A percentile compares a stretch with the other conserved stretches of the same genome.
phyloP scores from a whole-genome alignment of 2,113 vertebrate genomes.

The Mesocricetus auratus region DNA sequence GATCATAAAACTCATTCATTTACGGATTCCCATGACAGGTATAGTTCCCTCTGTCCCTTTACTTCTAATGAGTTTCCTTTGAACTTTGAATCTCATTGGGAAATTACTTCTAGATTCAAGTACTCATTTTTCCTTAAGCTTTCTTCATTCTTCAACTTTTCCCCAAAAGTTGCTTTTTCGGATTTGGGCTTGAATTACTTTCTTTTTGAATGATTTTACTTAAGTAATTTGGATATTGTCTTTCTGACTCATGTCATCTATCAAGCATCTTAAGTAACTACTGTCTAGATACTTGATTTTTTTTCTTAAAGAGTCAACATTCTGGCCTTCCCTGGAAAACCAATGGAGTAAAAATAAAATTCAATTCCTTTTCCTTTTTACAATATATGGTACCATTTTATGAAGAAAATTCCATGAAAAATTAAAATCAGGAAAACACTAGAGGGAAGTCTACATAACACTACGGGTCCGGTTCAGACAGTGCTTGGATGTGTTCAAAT shows the following conservation, averaged over 20 bases:
- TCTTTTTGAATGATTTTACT: neutral
- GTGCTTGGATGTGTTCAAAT: neutral
- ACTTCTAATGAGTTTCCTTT: neutral
- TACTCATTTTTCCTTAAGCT: neutral
- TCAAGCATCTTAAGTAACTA: neutral
- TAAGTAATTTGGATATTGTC: neutral
- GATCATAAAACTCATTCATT: neutral
- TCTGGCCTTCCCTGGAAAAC: neutral
- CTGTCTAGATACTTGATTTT: neutral
- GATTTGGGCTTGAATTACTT: neutral
- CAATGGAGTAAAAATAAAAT: neutral
- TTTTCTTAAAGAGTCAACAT: neutral
- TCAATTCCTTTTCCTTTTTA: neutral
- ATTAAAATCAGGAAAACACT: neutral
- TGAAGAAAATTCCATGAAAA: neutral
- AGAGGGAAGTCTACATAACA: neutral
- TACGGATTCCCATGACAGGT: neutral
- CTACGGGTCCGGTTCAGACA: neutral
- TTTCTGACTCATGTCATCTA: neutral
- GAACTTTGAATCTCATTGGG: neutral
- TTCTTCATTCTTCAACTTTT: constrained; percentile 19
- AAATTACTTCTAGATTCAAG: neutral
- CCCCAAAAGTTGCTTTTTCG: neutral
- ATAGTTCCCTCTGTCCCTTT: neutral
- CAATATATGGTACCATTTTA: constrained; percentile 13